phyloP scores from a whole-genome alignment of 1,140 invertebrate genomes.

The Drosophila bocki region DNA sequence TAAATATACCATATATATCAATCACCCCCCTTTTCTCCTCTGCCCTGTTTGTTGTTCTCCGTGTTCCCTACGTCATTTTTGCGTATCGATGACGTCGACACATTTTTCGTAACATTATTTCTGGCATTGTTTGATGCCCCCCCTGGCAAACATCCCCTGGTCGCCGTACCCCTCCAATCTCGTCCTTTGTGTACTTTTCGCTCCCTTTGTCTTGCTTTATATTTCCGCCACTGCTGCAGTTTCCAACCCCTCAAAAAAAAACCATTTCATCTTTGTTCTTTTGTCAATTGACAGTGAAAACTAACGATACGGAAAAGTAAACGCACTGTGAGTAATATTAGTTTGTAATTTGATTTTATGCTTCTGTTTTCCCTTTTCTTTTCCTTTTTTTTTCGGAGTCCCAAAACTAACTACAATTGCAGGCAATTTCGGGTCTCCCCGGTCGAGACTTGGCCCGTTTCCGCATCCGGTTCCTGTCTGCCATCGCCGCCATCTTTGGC shows the following conservation, averaged over 20 bases:
- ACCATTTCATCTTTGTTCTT: slow-evolving; percentile 53
- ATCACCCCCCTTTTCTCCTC: neutral
- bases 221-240: slow-evolving; percentile 69
- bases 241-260: slow-evolving; percentile 29
- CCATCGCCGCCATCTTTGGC: slow-evolving; percentile 18
- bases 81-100: slow-evolving; percentile 77
- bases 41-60: slow-evolving; percentile 10
- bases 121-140: slow-evolving; percentile 62
- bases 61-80: slow-evolving; percentile 57
- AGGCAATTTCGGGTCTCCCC: slow-evolving; percentile 33
- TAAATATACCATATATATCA: neutral
- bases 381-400: neutral
- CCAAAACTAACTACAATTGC: slow-evolving; percentile 50
- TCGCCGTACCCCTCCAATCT: slow-evolving; percentile 11
- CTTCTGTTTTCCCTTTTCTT: slow-evolving; percentile 41
- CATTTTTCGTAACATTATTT: slow-evolving; percentile 67
- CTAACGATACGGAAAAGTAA: slow-evolving; percentile 83
- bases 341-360: slow-evolving; percentile 84
- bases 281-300: slow-evolving; percentile 82
- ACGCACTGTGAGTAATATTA: slow-evolving; percentile 83
- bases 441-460: slow-evolving; percentile 39
- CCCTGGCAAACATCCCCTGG: slow-evolving; percentile 12
- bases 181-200: slow-evolving; percentile 37
- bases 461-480: slow-evolving; percentile 45
- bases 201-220: slow-evolving; percentile 62